Evolutionary conservation across 2,888 invertebrate species (phyloP).

Genomic region (Antheraea yamamai): DNA sequence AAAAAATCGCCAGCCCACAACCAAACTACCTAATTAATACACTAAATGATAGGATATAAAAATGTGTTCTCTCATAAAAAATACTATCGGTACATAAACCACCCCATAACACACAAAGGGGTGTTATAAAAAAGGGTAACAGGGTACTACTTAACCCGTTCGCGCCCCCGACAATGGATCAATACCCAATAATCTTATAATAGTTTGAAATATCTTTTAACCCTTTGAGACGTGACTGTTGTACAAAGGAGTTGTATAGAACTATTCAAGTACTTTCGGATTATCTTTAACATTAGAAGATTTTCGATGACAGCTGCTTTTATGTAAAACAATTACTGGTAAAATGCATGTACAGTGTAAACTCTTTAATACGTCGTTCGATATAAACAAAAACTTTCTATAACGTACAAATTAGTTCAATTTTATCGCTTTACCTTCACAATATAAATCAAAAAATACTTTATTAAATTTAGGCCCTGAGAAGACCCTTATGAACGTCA

Average conservation of each 20-base stretch:
- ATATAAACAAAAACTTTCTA: no score
- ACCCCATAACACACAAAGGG: constrained; percentile 16
- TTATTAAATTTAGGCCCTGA: no score
- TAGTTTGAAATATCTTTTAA: constrained; percentile 52
- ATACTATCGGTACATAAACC: background rate
- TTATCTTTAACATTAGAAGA: constrained; percentile 45
- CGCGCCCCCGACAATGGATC: constrained; percentile 75
- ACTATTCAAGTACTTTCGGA: constrained; percentile 54
- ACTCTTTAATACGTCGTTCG: no score
- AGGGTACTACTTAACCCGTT: constrained; percentile 67
- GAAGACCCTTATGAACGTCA: no score
- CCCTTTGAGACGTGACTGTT: constrained; percentile 30
- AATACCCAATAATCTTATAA: constrained; percentile 80
- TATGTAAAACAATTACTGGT: background rate
- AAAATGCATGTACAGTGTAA: no score
- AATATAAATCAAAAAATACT: no score
- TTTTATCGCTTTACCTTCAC: no score
- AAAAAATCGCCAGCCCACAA: background rate
- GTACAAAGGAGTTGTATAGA: constrained; percentile 35
- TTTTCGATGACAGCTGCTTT: constrained; percentile 39
- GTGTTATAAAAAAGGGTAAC: constrained; percentile 47
- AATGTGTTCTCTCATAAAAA: background rate
- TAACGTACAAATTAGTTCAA: no score
- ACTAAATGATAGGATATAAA: background rate
- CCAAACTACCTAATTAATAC: background rate